Percentiles rank a stretch among this genome's conserved stretches.
Conservation (phyloP, 2,113 vertebrate genomes). For the Erythrolamprus reginae region DNA sequence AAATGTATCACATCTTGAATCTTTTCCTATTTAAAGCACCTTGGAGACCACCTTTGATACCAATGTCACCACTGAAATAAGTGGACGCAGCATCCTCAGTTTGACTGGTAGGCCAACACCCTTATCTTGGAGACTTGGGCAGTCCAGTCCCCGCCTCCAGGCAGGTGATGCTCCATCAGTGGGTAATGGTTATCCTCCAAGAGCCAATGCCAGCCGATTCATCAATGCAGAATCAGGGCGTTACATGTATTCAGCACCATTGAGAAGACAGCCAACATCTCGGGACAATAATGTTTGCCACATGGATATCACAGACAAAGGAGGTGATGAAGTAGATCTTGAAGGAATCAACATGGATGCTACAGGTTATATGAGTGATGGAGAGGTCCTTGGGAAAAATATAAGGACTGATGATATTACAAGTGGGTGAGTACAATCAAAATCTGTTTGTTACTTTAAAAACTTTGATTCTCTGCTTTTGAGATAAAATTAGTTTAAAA, state of each 20-base stretch:
- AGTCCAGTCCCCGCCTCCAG: constrained; percentile 93
- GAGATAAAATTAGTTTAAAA: neutral
- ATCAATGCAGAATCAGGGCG: constrained; percentile 70
- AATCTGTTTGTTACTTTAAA: neutral
- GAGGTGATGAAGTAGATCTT: constrained; percentile 75
- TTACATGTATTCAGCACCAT: constrained; percentile 81
- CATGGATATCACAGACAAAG: constrained; percentile 76
- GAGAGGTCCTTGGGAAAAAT: constrained; percentile 92
- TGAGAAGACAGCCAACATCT: constrained; percentile 82
- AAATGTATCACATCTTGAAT: accelerated
- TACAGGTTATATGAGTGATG: constrained; percentile 94
- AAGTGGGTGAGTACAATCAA: constrained; percentile 80
- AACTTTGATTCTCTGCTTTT: neutral
- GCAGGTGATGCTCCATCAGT: constrained; percentile 89
- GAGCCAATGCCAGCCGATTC: constrained; percentile 73
- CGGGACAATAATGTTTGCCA: constrained; percentile 77
- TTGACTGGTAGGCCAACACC: constrained; percentile 79
- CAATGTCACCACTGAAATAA: constrained; percentile 87
- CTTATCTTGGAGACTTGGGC: constrained; percentile 89
- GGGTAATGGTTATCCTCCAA: constrained; percentile 82
- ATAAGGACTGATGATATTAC: constrained; percentile 86
- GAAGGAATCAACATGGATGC: constrained; percentile 82
- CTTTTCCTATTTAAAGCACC: constrained; percentile 63
- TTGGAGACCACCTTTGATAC: constrained; percentile 93
- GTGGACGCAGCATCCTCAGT: constrained; percentile 86